Percentiles rank a stretch among this genome's conserved stretches.
Evolutionary conservation across 2,797 vertebrate species (phyloP).

Genomic region (Siniperca undulata): DNA sequence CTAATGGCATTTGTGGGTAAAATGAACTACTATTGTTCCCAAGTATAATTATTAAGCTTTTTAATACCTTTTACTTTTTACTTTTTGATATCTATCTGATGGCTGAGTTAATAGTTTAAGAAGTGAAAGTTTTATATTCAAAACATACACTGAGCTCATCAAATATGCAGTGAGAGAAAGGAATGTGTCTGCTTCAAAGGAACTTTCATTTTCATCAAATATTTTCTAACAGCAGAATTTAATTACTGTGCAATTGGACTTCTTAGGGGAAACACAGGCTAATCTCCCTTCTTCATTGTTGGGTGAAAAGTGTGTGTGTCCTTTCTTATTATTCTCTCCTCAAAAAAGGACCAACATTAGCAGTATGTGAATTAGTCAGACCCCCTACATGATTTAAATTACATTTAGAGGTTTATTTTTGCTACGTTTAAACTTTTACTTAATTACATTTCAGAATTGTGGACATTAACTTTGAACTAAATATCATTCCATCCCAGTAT

Average conservation of each 20-base stretch:
- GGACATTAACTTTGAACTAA: background rate
- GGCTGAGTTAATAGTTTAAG: background rate
- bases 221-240: slow-evolving; percentile 35
- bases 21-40: background rate
- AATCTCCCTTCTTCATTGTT: slow-evolving; percentile 25
- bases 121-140: slow-evolving; percentile 26
- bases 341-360: background rate
- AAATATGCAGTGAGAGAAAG: slow-evolving; percentile 37
- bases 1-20: background rate
- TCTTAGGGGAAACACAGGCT: slow-evolving; percentile 20
- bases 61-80: background rate
- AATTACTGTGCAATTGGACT: slow-evolving; percentile 40
- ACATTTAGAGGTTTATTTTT: background rate
- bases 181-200: slow-evolving; percentile 46
- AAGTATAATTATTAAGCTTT: background rate
- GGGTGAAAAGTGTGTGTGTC: slow-evolving; percentile 1
- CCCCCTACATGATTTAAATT: background rate
- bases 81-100: background rate
- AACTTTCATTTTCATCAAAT: slow-evolving; percentile 42
- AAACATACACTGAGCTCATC: slow-evolving; percentile 30
- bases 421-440: background rate
- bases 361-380: background rate
- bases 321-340: slow-evolving; percentile 19
- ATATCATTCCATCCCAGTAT: background rate
- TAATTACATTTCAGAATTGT: background rate